Evolutionary conservation across 2,797 vertebrate genomes (phyloP), one percentile per base, ranked within the genome.

Genomic region (Bovichtus diacanthus): DNA sequence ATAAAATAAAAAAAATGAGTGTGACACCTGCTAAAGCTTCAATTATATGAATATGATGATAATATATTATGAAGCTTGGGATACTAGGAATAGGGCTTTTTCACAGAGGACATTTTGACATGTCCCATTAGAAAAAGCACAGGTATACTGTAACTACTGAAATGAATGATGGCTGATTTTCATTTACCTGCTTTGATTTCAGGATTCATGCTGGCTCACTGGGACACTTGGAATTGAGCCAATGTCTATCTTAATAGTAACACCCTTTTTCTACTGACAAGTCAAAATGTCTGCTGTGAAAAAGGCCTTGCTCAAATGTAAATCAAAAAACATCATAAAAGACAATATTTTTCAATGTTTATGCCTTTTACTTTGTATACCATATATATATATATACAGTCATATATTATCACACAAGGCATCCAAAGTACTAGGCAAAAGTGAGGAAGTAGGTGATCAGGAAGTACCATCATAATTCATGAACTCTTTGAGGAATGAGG

Each of bases 351-450:
- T 49, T 46, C 2, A 25, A 41, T 59, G 2, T 39, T 46, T 9
- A 21, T 6, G 2, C 15, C 1, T 58, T 62, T 56, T 47, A 13
- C 29, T 36, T 39, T 59, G 3, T 44, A 38, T 21, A n/a, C n/a
- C n/a, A n/a, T n/a, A n/a, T n/a, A n/a, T n/a, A n/a, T n/a, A n/a
- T n/a, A n/a, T n/a, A n/a, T n/a, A n/a, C 3, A 59, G 41, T 60
- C 46, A 27, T 50, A 21, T 18, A 16, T 43, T n/a, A 65, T 59
- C 8, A 67, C 31, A 66, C 11, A 77, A 53, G 53, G 15, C n/a
- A 19, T 43, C 11, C n/a, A 50, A 25, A 63, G 16, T 31, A 36
- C 2, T 23, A 34, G 19, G 39, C 18, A 43, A 44, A 53, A 31
- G 25, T 5, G 36, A 64, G 44, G 23, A 4, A 18, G 44, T 47